Percentiles rank a stretch among this genome's conserved stretches.
Conservation (phyloP, 2,113 vertebrate genomes). For the Leucopsar rothschildi region DNA sequence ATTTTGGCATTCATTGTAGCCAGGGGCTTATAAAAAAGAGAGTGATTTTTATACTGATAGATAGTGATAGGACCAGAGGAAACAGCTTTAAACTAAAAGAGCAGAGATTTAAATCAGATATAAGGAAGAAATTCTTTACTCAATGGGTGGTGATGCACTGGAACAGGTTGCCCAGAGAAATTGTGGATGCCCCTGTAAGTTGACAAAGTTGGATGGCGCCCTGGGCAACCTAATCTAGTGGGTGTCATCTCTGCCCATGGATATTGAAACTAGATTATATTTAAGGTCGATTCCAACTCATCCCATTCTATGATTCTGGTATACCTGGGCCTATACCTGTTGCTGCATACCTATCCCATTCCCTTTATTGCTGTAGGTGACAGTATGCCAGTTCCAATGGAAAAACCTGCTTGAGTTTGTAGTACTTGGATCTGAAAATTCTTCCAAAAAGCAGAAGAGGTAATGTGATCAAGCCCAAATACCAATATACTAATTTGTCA, state of each 20-base stretch:
- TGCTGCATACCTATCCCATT: background rate
- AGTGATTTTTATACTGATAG: background rate
- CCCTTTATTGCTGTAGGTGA: accelerated
- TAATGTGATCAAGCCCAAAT: background rate
- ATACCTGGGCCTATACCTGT: background rate
- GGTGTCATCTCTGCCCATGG: background rate
- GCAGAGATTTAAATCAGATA: background rate
- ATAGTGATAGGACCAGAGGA: background rate
- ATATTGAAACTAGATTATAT: background rate
- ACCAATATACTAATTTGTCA: background rate
- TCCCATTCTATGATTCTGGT: background rate
- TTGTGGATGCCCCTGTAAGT: background rate
- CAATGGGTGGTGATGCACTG: background rate
- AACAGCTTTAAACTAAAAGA: background rate
- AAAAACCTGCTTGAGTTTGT: background rate
- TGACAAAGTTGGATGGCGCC: accelerated
- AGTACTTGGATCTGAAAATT: background rate
- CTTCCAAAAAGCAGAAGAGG: background rate
- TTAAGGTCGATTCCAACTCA: background rate
- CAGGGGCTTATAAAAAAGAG: background rate
- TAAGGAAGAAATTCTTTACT: background rate
- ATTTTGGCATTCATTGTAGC: background rate
- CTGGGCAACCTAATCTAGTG: background rate
- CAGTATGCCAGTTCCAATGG: accelerated
- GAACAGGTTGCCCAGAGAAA: background rate